phyloP scores from a whole-genome alignment of 2,113 vertebrate genomes.

The Ploceus nigricollis region DNA sequence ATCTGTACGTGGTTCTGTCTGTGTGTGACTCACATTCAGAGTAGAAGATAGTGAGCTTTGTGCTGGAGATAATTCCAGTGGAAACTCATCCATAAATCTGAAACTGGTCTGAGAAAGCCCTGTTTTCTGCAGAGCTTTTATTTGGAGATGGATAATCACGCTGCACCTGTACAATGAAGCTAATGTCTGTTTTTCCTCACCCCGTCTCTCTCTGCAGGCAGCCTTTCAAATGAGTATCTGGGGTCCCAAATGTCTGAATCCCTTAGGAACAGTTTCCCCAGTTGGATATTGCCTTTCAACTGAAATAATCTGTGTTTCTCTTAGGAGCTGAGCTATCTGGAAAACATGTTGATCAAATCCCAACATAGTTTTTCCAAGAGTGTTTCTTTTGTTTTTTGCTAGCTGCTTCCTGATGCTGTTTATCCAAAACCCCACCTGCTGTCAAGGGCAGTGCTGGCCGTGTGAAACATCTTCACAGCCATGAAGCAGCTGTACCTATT shows the following conservation, averaged over 20 bases:
- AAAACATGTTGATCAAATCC: slow-evolving; percentile 19
- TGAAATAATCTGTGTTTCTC: neutral
- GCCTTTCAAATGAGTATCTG: neutral
- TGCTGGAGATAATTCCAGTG: neutral
- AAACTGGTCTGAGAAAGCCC: neutral
- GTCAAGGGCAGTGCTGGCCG: neutral
- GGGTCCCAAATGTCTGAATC: neutral
- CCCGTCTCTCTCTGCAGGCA: neutral
- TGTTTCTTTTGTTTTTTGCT: slow-evolving; percentile 38
- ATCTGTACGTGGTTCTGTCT: neutral
- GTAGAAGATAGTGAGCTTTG: neutral
- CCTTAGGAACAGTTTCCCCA: neutral
- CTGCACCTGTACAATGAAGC: neutral
- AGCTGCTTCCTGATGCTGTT: slow-evolving; percentile 26
- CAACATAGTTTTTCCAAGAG: neutral
- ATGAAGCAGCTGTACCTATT: neutral
- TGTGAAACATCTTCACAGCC: neutral
- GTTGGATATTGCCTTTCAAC: neutral
- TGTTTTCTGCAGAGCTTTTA: neutral
- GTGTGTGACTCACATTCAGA: neutral
- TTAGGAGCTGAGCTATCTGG: neutral
- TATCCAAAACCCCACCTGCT: slow-evolving; percentile 22
- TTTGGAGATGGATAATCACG: neutral
- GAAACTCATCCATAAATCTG: neutral
- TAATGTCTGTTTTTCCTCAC: neutral